Conservation (phyloP, 2,797 vertebrate genomes). For the Lemur catta region DNA sequence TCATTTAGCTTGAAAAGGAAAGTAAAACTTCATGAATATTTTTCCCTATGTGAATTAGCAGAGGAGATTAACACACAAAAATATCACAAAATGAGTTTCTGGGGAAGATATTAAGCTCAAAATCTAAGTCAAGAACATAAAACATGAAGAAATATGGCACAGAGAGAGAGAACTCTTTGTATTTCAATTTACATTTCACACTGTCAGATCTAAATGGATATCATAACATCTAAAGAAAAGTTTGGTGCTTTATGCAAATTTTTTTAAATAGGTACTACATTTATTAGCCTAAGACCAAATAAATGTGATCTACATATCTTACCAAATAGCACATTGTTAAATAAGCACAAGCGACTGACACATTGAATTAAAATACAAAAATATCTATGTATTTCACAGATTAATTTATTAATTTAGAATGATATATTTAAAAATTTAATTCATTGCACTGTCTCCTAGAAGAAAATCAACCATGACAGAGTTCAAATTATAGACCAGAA, state of each 20-base stretch:
- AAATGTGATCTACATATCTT: background rate
- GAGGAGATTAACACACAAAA: background rate
- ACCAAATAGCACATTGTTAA: background rate
- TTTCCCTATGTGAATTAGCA: background rate
- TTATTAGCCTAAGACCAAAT: background rate
- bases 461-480: background rate
- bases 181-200: background rate
- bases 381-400: background rate
- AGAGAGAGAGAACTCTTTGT: background rate
- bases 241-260: background rate
- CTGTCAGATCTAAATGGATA: background rate
- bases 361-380: background rate
- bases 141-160: background rate
- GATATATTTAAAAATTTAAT: background rate
- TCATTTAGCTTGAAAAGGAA: background rate
- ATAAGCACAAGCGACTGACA: background rate
- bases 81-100: background rate
- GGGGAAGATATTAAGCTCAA: background rate
- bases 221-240: background rate
- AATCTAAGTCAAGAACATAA: background rate
- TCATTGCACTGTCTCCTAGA: background rate
- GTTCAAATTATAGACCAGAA: background rate
- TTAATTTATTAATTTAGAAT: background rate
- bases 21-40: background rate
- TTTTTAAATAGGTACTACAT: background rate